Conservation (phyloP, 2,113 vertebrate species). For the Syngnathus floridae region DNA sequence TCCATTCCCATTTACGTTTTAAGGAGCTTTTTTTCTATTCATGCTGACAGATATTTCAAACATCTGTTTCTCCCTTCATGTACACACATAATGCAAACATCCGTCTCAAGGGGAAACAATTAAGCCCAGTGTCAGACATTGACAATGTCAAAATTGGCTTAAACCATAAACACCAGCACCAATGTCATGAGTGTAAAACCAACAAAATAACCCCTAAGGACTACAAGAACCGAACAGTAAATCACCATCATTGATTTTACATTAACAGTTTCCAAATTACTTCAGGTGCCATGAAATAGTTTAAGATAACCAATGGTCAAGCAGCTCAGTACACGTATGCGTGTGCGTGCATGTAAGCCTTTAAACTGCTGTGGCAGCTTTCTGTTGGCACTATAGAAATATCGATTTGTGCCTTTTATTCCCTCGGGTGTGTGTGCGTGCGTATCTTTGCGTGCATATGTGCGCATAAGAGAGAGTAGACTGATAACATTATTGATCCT, state of each 20-base stretch:
- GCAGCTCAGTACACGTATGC: constrained; percentile 8
- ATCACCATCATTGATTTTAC: constrained; percentile 23
- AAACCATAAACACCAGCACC: neutral
- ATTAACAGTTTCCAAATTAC: constrained; percentile 26
- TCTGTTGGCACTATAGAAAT: constrained; percentile 46
- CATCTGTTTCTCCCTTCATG: neutral
- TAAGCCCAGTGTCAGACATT: neutral
- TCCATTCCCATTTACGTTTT: too few relatives aligned
- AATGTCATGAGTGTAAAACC: neutral
- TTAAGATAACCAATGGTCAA: constrained; percentile 13
- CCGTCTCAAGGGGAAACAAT: neutral
- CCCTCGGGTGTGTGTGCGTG: constrained; percentile 8
- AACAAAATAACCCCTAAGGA: constrained; percentile 8
- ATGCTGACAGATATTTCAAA: neutral
- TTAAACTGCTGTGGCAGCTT: constrained; percentile 52
- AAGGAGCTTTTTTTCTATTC: neutral
- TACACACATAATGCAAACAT: neutral
- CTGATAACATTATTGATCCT: constrained; percentile 43
- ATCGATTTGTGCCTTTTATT: constrained; percentile 37
- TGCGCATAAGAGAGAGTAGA: constrained; percentile 10
- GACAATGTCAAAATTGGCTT: neutral
- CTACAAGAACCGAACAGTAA: constrained; percentile 1
- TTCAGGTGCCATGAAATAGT: constrained; percentile 25
- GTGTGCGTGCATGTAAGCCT: constrained; percentile 27
- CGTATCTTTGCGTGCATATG: constrained; percentile 2